Percentiles rank a stretch among this genome's conserved stretches.
These are phyloP conservation scores for Nycticryphes semicollaris DNA, from an alignment of 2,113 vertebrate species.

Conservation along the genomic window DNA sequence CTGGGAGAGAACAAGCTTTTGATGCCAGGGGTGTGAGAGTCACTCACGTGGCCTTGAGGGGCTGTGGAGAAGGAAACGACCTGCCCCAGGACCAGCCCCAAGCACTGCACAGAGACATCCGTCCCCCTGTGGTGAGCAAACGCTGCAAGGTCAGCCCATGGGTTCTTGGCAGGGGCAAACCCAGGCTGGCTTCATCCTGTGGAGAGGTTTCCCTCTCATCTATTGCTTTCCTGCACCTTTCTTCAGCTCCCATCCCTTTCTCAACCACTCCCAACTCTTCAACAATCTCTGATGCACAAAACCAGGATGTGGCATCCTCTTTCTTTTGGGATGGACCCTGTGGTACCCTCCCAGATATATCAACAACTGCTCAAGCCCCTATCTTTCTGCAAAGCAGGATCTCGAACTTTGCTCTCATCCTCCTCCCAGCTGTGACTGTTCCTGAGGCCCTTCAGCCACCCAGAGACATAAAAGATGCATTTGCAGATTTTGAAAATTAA, in stretches of 20 bases:
- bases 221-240: neutral
- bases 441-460: slow-evolving; percentile 71
- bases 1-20: neutral
- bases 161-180: accelerated
- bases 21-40: neutral
- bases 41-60: neutral
- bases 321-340: neutral
- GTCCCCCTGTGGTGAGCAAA: neutral
- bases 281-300: neutral
- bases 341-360: neutral
- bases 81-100: neutral
- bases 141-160: neutral
- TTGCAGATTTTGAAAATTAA: slow-evolving; percentile 84
- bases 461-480: slow-evolving; percentile 82
- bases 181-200: neutral
- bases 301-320: neutral
- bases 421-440: slow-evolving; percentile 60
- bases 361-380: neutral
- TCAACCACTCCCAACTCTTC: neutral
- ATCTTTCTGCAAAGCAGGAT: slow-evolving; percentile 50
- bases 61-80: accelerated
- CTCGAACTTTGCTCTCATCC: slow-evolving; percentile 69
- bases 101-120: accelerated
- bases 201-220: neutral
- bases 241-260: neutral